Base-by-base conservation (phyloP, 2,113 vertebrate species). In the Misgurnus anguillicaudatus region DNA sequence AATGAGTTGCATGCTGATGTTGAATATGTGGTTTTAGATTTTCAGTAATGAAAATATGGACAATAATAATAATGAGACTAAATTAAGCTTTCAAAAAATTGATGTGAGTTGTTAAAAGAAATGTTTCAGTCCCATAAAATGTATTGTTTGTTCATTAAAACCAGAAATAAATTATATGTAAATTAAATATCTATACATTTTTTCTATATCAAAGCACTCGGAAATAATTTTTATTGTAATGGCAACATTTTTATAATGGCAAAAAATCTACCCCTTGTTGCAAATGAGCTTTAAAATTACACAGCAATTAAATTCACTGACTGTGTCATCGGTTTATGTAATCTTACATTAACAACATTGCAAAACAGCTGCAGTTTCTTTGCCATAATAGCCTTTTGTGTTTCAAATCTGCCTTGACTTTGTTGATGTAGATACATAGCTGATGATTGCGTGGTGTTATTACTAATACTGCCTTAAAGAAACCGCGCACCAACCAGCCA, bases 281-380 rank as follows among this genome's bases (percentile, higher is more conserved):
- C 65, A 36, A 70, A 21, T 17, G 6, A 11, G 41, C 51, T 55
- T 81, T 71, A 55, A 55, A 80, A 80, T 82, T 77, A 77, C 68
- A 77, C 72, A 74, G 80, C 72, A 66, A 76, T 79, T 84, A 77
- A 60, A 70, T 80, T 82, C 64, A 77, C 51, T 73, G 71, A 57
- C 72, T 76, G 45, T 68, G 64, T 31, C 73, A 82, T 80, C 68
- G 68, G 62, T 80, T 83, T 74, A 66, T 71, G 65, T 78, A 53
- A 78, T 83, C 74, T 72, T 77, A 72, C 74, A 77, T 24, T 38
- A 77, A 71, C 38, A 62, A 53, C 73, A 83, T 57, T 63, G 55
- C 55, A 21, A 38, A 79, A 78, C 81, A 51, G 39, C 58, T 76
- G 6, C 72, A 19, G 47, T 51, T 68, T 71, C 41, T 65, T 24